Percentiles rank a stretch among this genome's conserved stretches.
These are phyloP conservation scores for Nasua narica DNA, from an alignment of 2,797 vertebrate genomes.

Conservation along the genomic window DNA sequence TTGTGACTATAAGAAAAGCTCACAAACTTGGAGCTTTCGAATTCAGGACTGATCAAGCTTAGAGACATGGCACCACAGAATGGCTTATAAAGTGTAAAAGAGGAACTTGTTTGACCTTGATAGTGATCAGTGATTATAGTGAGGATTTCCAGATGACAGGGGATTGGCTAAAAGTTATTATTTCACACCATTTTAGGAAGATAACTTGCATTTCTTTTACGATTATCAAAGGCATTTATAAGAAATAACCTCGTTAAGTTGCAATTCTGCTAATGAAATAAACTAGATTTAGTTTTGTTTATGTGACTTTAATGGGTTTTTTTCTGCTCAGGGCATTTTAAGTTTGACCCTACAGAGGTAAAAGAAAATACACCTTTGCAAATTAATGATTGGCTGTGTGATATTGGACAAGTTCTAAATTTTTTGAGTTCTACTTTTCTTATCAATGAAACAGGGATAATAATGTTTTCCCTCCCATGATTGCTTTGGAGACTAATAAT, in stretches of 20 bases:
- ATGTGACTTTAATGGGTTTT: neutral
- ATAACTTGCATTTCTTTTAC: neutral
- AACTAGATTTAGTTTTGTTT: neutral
- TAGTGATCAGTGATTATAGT: neutral
- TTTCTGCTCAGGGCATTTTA: neutral
- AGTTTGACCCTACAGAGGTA: neutral
- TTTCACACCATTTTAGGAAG: neutral
- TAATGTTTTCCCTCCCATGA: neutral
- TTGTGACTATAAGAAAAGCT: neutral
- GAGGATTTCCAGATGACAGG: neutral
- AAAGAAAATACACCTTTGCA: neutral
- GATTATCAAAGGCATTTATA: neutral
- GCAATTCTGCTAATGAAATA: neutral
- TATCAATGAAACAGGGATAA: neutral
- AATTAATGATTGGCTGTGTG: neutral
- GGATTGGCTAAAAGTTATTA: neutral
- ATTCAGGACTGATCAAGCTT: neutral
- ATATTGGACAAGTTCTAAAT: neutral
- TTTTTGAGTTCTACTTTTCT: conserved; percentile 21
- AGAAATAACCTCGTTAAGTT: neutral
- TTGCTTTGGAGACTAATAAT: neutral
- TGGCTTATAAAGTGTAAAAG: neutral
- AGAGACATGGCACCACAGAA: neutral
- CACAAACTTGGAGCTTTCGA: neutral
- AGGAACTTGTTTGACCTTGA: neutral